Evolutionary conservation across 2,888 invertebrate species (phyloP), one percentile per base, ranked within the genome.

Genomic region (Drosophila stalkeri): DNA sequence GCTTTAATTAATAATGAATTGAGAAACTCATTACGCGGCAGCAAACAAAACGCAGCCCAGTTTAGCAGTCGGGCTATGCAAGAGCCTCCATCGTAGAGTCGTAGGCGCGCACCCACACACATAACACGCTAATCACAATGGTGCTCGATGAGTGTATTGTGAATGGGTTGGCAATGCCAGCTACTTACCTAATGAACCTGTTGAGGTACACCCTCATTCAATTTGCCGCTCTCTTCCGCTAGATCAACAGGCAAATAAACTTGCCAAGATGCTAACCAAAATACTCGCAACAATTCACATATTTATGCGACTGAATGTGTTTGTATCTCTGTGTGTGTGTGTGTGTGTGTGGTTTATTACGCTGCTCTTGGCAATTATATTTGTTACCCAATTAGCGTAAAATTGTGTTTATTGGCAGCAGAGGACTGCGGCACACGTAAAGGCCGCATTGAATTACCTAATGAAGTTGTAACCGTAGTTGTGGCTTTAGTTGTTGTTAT

Each of bases 301-400:
- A 77, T 75, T 78, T 67, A 75, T 73, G 49, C 54, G 43, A n/a
- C 23, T 31, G 46, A 49, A 55, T 75, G 67, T 75, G 60, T 56
- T 46, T 39, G 51, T 44, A n/a, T 66, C 74, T 66, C 52, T 59
- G 54, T 46, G 44, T 47, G 20, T 68, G 52, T 65, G 63, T 73
- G 68, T 70, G 60, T 76, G 81, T 73, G 64, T 81, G 89, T 80
- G 80, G 86, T 89, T 89, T 86, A 89, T 90, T 89, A 85, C 88
- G 90, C 86, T 81, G 84, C 82, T 90, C 87, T 84, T 91, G 87
- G 90, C 91, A 90, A 91, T 91, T 90, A 91, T 91, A 91, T 90
- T 91, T 91, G 86, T 87, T 87, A 88, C 89, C 82, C 90, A 91
- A 91, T 91, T 91, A 91, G 84, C 81, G 82, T 82, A 89, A 91